phyloP scores from a whole-genome alignment of 1,140 invertebrate genomes.

The Listronotus bonariensis region DNA sequence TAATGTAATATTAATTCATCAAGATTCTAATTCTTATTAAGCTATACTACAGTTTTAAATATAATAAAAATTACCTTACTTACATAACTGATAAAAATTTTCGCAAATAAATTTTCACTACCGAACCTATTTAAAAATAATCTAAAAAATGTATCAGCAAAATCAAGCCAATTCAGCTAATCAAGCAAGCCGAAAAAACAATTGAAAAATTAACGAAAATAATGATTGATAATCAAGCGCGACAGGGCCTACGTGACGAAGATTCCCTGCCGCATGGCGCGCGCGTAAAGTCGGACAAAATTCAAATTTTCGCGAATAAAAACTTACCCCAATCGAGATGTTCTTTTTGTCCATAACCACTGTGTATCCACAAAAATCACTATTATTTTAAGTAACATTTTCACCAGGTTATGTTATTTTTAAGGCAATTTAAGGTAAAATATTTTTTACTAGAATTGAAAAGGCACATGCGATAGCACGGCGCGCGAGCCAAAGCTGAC shows the following conservation, averaged over 20 bases:
- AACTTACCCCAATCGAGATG: conserved; percentile 47
- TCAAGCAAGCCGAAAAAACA: not conserved
- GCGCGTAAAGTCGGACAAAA: conserved; percentile 12
- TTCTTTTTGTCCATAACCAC: conserved; percentile 18
- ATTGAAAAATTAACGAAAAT: not conserved
- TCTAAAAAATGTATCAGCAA: too few species aligned
- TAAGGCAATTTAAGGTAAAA: not conserved
- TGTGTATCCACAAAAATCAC: conserved; percentile 28
- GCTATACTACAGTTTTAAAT: too few species aligned
- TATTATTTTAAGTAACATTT: conserved; percentile 45
- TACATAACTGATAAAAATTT: too few species aligned
- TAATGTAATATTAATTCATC: too few species aligned
- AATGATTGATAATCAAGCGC: conserved; percentile 6
- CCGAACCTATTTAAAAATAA: too few species aligned
- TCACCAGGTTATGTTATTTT: conserved; percentile 5
- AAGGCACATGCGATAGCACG: conserved; percentile 29
- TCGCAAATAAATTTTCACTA: too few species aligned
- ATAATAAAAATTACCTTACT: too few species aligned
- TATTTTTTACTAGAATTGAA: not conserved
- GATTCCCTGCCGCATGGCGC: conserved; percentile 37
- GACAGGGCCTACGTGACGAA: conserved; percentile 42
- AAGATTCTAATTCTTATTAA: too few species aligned
- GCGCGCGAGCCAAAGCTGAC: conserved; percentile 18
- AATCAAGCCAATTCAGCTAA: too few species aligned
- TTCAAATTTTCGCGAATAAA: conserved; percentile 26